Evolutionary conservation across 1,140 invertebrate species (phyloP).

Genomic region (Scaptomyza montana): DNA sequence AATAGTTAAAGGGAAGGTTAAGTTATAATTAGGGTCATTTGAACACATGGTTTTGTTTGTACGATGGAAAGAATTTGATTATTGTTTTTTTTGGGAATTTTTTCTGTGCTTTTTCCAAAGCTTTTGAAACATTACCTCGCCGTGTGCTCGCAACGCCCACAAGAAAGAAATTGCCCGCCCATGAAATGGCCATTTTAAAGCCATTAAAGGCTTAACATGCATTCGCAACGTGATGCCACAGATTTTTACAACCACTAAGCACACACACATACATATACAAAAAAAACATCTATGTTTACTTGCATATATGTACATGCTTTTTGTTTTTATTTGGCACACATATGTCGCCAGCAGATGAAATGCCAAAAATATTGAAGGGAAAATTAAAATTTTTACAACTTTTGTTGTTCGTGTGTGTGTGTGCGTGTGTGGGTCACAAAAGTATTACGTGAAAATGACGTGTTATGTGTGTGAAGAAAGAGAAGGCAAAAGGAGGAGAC

Average conservation of each 20-base stretch:
- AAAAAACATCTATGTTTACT: neutral
- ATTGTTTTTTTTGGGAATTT: too few relatives aligned
- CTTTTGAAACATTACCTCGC: too few relatives aligned
- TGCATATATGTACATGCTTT: conserved; percentile 12
- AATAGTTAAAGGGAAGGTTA: too few relatives aligned
- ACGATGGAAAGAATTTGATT: too few relatives aligned
- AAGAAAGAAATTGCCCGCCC: neutral
- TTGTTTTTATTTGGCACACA: conserved; percentile 63
- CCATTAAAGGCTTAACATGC: conserved; percentile 52
- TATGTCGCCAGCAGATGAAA: conserved; percentile 60
- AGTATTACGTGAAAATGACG: conserved; percentile 72
- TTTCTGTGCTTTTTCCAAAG: neutral
- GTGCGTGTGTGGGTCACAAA: conserved; percentile 39
- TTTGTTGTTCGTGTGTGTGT: conserved; percentile 57
- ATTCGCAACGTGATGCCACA: conserved; percentile 18
- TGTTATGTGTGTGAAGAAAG: conserved; percentile 17
- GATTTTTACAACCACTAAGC: conserved; percentile 37
- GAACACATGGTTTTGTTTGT: neutral
- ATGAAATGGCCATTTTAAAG: conserved; percentile 44
- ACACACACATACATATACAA: conserved; percentile 12
- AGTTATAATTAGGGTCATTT: neutral
- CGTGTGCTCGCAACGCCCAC: too few relatives aligned
- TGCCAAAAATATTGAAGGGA: conserved; percentile 70
- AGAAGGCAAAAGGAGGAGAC: conserved; percentile 40
- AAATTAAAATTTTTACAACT: conserved; percentile 81